Evolutionary conservation across 2,888 invertebrate species (phyloP).

Genomic region (Rhagophthalmus giganteus): DNA sequence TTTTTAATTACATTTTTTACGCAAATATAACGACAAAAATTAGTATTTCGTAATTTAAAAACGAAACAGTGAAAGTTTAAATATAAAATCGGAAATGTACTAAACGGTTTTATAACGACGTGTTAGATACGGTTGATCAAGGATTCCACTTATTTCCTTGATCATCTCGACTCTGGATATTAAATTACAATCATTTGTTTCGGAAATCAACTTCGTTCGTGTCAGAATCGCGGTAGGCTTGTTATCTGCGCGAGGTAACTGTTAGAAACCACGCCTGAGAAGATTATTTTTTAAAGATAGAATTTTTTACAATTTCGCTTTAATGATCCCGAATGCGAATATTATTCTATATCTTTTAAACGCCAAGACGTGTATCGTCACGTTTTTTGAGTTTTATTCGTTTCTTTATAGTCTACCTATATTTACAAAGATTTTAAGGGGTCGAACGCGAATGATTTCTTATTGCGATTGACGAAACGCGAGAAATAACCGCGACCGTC

Average conservation of each 20-base stretch:
- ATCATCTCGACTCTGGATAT: slow-evolving; percentile 48
- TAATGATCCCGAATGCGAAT: slow-evolving; percentile 19
- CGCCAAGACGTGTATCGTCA: not conserved
- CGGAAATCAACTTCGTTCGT: slow-evolving; percentile 56
- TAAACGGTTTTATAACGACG: slow-evolving; percentile 14
- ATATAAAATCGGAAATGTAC: not conserved
- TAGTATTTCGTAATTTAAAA: too few species aligned
- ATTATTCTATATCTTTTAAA: slow-evolving; percentile 10
- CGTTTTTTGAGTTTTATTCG: not conserved
- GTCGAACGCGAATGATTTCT: too few species aligned
- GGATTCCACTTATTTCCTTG: slow-evolving; percentile 51
- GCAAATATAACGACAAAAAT: too few species aligned
- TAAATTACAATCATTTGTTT: slow-evolving; percentile 58
- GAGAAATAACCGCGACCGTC: too few species aligned
- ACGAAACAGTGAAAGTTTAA: too few species aligned
- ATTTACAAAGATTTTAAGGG: too few species aligned
- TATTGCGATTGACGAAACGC: not conserved
- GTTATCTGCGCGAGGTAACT: slow-evolving; percentile 47
- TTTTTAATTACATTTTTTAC: too few species aligned
- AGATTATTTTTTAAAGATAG: slow-evolving; percentile 29
- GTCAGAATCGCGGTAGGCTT: slow-evolving; percentile 55
- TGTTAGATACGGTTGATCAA: slow-evolving; percentile 37
- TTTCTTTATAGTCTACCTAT: too few species aligned
- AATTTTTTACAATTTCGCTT: slow-evolving; percentile 24
- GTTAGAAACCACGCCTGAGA: slow-evolving; percentile 40